These are phyloP conservation scores for Archilochus colubris DNA, from an alignment of 2,113 vertebrate genomes.

Conservation along the genomic window DNA sequence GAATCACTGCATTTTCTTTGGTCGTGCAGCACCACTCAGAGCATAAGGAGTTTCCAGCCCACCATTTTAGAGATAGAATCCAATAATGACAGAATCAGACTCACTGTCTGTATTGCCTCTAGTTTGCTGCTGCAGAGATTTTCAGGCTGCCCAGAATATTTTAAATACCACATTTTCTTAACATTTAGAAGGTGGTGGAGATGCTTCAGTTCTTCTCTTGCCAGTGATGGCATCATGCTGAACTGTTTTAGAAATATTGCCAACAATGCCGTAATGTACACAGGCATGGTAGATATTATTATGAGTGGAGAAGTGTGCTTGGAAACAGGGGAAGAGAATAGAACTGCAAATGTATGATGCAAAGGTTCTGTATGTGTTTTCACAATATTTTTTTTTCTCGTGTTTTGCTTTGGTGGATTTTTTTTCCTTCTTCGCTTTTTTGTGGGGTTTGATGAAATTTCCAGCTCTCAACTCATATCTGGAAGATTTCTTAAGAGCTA, in stretches of 20 bases:
- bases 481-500: not conserved
- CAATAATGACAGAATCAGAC: not conserved
- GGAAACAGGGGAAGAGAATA: not conserved
- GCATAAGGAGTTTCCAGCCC: not conserved
- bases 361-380: not conserved
- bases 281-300: not conserved
- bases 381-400: not conserved
- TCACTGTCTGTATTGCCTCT: not conserved
- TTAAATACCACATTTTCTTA: not conserved
- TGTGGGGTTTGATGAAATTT: not conserved
- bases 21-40: not conserved
- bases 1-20: not conserved
- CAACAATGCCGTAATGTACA: not conserved
- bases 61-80: not conserved
- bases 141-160: not conserved
- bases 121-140: not conserved
- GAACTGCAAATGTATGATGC: not conserved
- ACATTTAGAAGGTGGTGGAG: not conserved
- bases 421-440: not conserved
- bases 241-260: not conserved
- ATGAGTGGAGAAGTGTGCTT: not conserved
- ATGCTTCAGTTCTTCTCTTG: not conserved
- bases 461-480: not conserved
- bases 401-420: fast-evolving
- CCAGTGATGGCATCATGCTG: not conserved